These are phyloP conservation scores for Mimachlamys varia DNA, from an alignment of 2,888 invertebrate genomes.

Conservation along the genomic window DNA sequence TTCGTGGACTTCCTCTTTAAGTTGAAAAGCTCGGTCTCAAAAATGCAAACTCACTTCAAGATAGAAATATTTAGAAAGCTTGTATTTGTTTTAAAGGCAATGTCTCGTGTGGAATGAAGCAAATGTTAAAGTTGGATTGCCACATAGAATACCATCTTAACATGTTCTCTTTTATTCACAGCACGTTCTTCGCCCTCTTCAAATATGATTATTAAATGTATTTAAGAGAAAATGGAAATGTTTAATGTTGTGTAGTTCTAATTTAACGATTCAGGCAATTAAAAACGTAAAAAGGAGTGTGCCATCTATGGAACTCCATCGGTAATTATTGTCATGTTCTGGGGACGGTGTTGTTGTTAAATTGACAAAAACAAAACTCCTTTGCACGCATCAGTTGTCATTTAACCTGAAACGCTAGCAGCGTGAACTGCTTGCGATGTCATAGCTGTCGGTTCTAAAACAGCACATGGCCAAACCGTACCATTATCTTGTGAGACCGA, in stretches of 20 bases:
- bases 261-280: background rate
- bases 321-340: background rate
- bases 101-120: no score
- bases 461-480: background rate
- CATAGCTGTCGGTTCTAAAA: background rate
- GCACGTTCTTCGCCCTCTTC: no score
- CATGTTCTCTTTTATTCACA: no score
- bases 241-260: background rate
- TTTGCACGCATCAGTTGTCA: slow-evolving; percentile 28
- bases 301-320: background rate
- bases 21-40: no score
- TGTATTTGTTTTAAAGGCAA: no score
- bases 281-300: background rate
- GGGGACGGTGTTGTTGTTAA: background rate
- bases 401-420: background rate
- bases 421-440: background rate
- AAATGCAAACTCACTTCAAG: no score
- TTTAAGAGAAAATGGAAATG: background rate
- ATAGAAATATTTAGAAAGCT: no score
- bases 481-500: background rate
- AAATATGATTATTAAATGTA: no score
- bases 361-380: background rate
- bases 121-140: no score
- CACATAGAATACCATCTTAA: no score
- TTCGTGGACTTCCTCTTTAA: no score